Evolutionary conservation across 2,888 invertebrate species (phyloP), one percentile per base, ranked within the genome.

Genomic region (Cheilosia vulpina): DNA sequence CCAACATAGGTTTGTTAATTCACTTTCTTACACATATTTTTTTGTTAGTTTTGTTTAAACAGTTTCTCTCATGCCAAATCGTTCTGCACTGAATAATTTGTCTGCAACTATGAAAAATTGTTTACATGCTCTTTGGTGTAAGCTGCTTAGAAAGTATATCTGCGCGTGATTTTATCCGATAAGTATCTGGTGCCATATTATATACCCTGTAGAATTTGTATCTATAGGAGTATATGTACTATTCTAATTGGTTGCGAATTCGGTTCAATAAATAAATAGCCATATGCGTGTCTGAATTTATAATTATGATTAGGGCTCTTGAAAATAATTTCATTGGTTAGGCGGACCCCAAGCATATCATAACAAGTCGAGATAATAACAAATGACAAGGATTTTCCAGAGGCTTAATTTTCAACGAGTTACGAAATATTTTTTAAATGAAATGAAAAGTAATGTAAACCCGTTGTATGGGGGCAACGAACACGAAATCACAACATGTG

Each of bases 51-150:
- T 50, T 47, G 31, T 63, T 57, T 13, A 41, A 66, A 58, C 57
- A 43, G 53, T 72, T 52, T 65, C 47, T 68, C 60, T 17, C 66
- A 19, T 62, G 73, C 41, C 38, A 60, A 68, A 21, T 13, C 38
- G 80, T 80, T 80, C 60, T 80, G 80, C 80, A 73, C 80, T 73
- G 50, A 73, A 73, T 68, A 73, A 68, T 72, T 41, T 53, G 17
- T 66, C 79, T 79, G 66, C 79, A 73, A 60, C 43, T 21, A 52
- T 72, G 58, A 58, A 72, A 53, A 27, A 58, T 53, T 62, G 21
- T 47, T 47, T 53, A 60, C 57, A 60, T 19, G 58, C 27, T 76
- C 38, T 47, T 15, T 38, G 19, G 52, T 17, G n/a, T 47, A 47
- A 13, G 19, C 34, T 80, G 73, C 53, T 62, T 62, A 68, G 73